phyloP scores from a whole-genome alignment of 2,113 vertebrate genomes.

The Scolopax mira region DNA sequence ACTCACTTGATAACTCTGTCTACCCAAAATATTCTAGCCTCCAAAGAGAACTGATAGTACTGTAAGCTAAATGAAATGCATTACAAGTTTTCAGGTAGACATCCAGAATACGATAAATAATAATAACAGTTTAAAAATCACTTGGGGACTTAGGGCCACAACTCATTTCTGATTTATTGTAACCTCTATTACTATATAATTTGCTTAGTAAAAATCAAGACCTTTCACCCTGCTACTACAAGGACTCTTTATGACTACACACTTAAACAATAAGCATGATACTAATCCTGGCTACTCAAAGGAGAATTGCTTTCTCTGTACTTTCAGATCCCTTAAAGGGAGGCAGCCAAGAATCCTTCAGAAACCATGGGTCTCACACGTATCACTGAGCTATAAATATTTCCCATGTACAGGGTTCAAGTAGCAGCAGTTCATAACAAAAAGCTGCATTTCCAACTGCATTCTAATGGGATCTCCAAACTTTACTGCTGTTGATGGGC shows the following conservation, averaged over 20 bases:
- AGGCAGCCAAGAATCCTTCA: background rate
- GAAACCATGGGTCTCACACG: background rate
- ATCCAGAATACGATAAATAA: background rate
- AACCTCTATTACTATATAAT: background rate
- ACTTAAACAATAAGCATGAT: background rate
- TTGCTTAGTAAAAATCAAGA: background rate
- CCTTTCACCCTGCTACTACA: background rate
- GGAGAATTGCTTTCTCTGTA: background rate
- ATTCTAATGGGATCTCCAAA: constrained; percentile 25
- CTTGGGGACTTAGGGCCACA: background rate
- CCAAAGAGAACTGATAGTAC: background rate
- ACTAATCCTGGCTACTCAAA: background rate
- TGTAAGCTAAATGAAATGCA: background rate
- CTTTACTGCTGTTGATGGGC: background rate
- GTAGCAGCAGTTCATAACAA: background rate
- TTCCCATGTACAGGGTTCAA: background rate
- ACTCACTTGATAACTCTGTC: background rate
- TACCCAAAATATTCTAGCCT: background rate
- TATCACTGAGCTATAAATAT: background rate
- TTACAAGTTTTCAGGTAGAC: background rate
- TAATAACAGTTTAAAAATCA: background rate
- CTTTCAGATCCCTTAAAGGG: constrained; percentile 3
- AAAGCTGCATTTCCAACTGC: background rate
- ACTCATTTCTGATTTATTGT: background rate
- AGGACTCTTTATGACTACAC: background rate